Percentiles rank a stretch among this genome's conserved stretches.
Evolutionary conservation across 1,140 invertebrate genomes (phyloP).

Genomic region (Sitobion miscanthi): DNA sequence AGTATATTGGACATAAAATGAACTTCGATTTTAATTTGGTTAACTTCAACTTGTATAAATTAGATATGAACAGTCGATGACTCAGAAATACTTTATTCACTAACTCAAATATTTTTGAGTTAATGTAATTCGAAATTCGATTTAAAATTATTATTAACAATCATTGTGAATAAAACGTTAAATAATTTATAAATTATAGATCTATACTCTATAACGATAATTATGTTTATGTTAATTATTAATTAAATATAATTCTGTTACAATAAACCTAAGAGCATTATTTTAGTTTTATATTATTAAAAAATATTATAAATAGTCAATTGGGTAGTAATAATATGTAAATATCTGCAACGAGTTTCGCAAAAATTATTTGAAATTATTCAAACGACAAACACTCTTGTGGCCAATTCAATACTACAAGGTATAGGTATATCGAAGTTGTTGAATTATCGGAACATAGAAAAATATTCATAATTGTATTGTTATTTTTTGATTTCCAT

Average conservation of each 20-base stretch:
- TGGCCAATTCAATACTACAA: not conserved
- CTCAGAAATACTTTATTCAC: not conserved
- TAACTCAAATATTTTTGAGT: not conserved
- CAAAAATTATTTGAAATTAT: not conserved
- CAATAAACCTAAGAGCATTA: too few species aligned
- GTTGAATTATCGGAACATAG: too few species aligned
- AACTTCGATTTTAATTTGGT: not conserved
- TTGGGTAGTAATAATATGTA: not conserved
- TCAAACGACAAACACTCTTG: not conserved
- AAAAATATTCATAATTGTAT: too few species aligned
- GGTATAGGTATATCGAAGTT: not conserved
- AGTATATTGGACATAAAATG: too few species aligned
- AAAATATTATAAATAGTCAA: not conserved
- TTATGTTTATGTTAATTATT: too few species aligned
- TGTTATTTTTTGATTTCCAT: too few species aligned
- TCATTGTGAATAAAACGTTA: too few species aligned
- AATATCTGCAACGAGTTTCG: not conserved
- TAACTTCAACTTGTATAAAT: not conserved
- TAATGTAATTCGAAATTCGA: not conserved
- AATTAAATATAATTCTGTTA: too few species aligned
- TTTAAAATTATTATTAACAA: too few species aligned
- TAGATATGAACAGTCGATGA: not conserved
- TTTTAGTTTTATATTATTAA: too few species aligned
- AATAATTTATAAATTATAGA: too few species aligned
- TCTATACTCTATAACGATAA: not conserved